These are phyloP conservation scores for Scyliorhinus canicula DNA, from an alignment of 2,797 vertebrate species.

Conservation along the genomic window DNA sequence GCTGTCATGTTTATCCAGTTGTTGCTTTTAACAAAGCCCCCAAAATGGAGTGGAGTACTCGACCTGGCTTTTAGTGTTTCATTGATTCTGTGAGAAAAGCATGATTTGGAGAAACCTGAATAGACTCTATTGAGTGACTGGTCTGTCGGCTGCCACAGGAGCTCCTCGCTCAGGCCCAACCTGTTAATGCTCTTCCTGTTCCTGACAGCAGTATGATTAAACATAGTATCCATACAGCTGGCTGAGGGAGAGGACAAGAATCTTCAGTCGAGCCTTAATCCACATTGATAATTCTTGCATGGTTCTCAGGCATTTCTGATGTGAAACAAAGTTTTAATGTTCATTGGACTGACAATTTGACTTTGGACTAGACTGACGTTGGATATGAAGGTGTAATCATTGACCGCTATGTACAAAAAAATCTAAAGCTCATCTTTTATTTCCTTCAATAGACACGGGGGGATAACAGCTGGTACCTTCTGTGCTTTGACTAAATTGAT, in stretches of 20 bases:
- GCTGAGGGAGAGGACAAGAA: background rate
- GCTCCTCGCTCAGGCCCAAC: background rate
- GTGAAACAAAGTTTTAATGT: background rate
- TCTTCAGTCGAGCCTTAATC: background rate
- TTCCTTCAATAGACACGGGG: conserved; percentile 67
- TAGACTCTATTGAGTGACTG: background rate
- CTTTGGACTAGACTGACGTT: background rate
- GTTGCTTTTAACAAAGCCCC: background rate
- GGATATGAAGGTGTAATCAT: background rate
- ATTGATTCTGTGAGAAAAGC: background rate
- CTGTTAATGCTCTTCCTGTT: background rate
- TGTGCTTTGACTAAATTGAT: conserved; percentile 77
- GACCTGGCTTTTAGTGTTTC: background rate
- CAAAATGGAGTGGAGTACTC: background rate
- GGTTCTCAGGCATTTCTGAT: background rate
- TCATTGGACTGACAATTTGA: background rate
- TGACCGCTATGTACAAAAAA: too few relatives aligned
- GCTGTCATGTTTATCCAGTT: background rate
- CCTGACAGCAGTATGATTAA: background rate
- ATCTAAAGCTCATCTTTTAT: background rate
- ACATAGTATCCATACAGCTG: background rate
- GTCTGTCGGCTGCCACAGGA: background rate
- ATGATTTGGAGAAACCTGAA: background rate
- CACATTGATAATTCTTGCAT: background rate
- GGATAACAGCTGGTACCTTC: conserved; percentile 83